A percentile compares a stretch with the other conserved stretches of the same genome.
Evolutionary conservation across 2,113 vertebrate species (phyloP).

Genomic region (Ailuropoda melanoleuca): DNA sequence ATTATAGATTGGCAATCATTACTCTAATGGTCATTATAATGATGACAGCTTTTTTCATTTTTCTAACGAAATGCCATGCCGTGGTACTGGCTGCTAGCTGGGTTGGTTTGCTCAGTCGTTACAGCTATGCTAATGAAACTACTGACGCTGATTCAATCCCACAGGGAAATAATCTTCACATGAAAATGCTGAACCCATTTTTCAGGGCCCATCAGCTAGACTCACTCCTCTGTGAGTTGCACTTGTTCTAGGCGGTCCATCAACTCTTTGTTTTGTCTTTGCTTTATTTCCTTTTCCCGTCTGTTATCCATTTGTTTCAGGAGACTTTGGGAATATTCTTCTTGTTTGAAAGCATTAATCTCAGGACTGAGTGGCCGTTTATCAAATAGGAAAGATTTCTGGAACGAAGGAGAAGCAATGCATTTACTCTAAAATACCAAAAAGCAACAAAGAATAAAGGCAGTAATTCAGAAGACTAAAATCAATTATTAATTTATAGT

Average conservation of each 20-base stretch:
- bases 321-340: constrained; percentile 83
- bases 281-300: constrained; percentile 71
- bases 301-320: constrained; percentile 81
- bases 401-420: constrained; percentile 57
- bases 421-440: neutral
- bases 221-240: constrained; percentile 88
- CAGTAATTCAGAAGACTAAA: constrained; percentile 16
- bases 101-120: neutral
- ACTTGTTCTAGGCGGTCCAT: constrained; percentile 84
- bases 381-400: constrained; percentile 88
- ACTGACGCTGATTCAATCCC: neutral
- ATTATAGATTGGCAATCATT: neutral
- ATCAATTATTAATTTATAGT: neutral
- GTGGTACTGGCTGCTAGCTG: neutral
- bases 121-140: neutral
- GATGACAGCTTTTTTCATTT: neutral
- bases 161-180: neutral
- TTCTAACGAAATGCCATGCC: neutral
- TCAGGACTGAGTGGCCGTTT: constrained; percentile 84
- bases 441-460: neutral
- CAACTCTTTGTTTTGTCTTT: constrained; percentile 79
- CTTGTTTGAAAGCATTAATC: constrained; percentile 79
- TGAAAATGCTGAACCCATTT: neutral
- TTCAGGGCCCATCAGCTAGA: neutral
- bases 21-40: neutral